Percentiles rank a stretch among this genome's conserved stretches.
These are phyloP conservation scores for Lasioglossum baleicum DNA, from an alignment of 1,140 invertebrate genomes.

Conservation along the genomic window DNA sequence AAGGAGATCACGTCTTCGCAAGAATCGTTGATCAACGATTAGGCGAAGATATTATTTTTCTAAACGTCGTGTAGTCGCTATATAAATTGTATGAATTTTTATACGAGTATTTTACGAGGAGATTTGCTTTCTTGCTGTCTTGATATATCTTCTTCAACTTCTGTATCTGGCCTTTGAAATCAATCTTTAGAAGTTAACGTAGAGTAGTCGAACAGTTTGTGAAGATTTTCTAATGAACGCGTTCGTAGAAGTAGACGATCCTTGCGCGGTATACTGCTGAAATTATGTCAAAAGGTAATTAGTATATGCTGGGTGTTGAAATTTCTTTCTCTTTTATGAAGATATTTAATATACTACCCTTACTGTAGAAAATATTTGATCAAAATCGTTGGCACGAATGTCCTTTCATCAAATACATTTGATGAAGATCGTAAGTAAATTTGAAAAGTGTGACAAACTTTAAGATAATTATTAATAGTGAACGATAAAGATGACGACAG, in stretches of 20 bases:
- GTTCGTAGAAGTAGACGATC: neutral
- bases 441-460: no score
- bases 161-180: neutral
- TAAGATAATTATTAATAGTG: no score
- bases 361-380: no score
- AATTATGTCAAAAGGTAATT: no score
- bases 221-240: neutral
- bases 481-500: no score
- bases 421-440: no score
- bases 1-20: constrained; percentile 65
- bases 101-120: neutral
- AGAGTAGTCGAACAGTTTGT: neutral
- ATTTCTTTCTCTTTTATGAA: no score
- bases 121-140: neutral
- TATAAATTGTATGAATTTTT: constrained; percentile 3
- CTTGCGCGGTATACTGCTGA: no score
- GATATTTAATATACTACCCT: no score
- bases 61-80: neutral
- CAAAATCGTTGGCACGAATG: no score
- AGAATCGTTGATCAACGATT: constrained; percentile 58
- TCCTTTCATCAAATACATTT: no score
- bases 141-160: neutral
- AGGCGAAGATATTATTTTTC: neutral
- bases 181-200: neutral
- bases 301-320: no score